Conservation (phyloP, 2,113 vertebrate genomes). For the Centropus bengalensis region DNA sequence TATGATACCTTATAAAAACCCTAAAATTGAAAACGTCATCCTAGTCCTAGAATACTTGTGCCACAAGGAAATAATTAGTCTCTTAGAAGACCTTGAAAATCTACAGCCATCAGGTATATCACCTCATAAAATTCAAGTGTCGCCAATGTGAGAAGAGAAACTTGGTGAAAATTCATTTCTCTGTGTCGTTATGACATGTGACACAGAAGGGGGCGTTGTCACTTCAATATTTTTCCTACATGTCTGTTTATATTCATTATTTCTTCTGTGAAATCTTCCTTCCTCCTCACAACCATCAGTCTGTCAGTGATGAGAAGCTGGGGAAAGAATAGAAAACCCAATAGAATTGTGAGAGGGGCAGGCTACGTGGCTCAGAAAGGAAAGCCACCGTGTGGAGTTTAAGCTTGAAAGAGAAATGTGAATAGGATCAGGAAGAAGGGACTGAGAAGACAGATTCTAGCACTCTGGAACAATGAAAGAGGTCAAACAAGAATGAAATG, state of each 20-base stretch:
- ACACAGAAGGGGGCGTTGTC: not conserved
- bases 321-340: not conserved
- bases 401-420: not conserved
- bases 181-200: not conserved
- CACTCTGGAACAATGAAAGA: not conserved
- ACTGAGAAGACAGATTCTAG: not conserved
- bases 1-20: not conserved
- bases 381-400: not conserved
- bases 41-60: not conserved
- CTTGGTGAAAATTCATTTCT: not conserved
- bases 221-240: not conserved
- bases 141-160: not conserved
- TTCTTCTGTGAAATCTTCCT: not conserved
- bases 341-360: not conserved
- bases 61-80: not conserved
- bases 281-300: not conserved
- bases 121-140: not conserved
- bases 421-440: not conserved
- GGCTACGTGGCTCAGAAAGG: not conserved
- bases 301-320: not conserved
- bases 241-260: not conserved
- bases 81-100: not conserved
- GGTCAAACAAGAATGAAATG: not conserved
- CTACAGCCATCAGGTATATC: not conserved
- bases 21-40: not conserved